Percentiles rank a stretch among this genome's conserved stretches.
Conservation (phyloP, 2,113 vertebrate species). For the Lontra canadensis region DNA sequence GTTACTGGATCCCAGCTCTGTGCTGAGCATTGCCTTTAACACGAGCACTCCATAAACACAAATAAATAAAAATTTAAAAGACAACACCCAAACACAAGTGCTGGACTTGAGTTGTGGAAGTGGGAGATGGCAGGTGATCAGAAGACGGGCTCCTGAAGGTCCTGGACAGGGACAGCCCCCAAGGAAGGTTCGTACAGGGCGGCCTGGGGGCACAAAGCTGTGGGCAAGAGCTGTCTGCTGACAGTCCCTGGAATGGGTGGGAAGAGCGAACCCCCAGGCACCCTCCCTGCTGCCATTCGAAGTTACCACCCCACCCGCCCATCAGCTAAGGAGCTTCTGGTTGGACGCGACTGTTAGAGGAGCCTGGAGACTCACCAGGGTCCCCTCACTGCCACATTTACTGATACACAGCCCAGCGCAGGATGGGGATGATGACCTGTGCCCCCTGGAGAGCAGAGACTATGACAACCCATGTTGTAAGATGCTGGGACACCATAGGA, state of each 20-base stretch:
- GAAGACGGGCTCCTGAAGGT: neutral
- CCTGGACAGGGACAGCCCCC: neutral
- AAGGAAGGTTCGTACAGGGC: neutral
- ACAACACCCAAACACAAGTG: neutral
- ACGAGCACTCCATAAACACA: neutral
- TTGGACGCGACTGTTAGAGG: neutral
- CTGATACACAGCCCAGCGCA: neutral
- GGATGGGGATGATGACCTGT: neutral
- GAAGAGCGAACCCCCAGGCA: accelerated
- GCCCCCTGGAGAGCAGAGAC: neutral
- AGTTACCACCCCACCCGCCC: too few relatives aligned
- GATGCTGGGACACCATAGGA: too few relatives aligned
- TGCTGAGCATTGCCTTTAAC: neutral
- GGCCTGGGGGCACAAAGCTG: neutral
- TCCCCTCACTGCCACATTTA: too few relatives aligned
- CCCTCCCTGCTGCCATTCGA: neutral
- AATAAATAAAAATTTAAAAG: neutral
- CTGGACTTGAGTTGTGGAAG: neutral
- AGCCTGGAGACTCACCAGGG: too few relatives aligned
- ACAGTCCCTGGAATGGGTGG: neutral
- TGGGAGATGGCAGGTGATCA: neutral
- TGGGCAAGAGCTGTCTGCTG: neutral
- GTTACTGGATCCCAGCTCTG: neutral
- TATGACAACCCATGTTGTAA: neutral
- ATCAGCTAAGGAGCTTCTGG: neutral